These are phyloP conservation scores for Rhyzopertha dominica DNA, from an alignment of 1,140 invertebrate species.

Conservation along the genomic window DNA sequence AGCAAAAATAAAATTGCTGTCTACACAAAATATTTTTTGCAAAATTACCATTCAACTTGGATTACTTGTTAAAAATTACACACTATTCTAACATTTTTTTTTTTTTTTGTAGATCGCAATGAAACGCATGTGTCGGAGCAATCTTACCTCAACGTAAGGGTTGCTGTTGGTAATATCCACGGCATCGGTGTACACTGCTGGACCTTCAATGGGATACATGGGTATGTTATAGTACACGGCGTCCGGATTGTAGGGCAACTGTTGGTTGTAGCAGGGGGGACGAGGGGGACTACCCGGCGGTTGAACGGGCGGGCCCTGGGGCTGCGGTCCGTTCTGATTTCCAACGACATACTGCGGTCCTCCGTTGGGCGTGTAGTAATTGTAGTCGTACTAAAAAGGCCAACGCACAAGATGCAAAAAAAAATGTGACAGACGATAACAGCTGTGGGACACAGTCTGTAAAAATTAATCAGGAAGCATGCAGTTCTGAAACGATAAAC, in stretches of 20 bases:
- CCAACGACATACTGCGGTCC: conserved; percentile 32
- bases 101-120: too few relatives aligned
- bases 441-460: too few relatives aligned
- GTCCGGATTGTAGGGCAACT: conserved; percentile 22
- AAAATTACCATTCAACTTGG: too few relatives aligned
- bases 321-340: conserved; percentile 21
- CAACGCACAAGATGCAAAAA: conserved; percentile 20
- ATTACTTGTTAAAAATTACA: too few relatives aligned
- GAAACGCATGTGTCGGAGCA: not conserved
- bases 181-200: conserved; percentile 29
- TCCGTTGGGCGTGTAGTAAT: conserved; percentile 35
- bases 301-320: conserved; percentile 23
- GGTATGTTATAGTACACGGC: conserved; percentile 36
- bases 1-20: too few relatives aligned
- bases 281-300: conserved; percentile 30
- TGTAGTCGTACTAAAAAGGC: conserved; percentile 40
- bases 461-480: too few relatives aligned
- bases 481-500: too few relatives aligned
- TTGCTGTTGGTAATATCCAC: conserved; percentile 27
- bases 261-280: conserved; percentile 28
- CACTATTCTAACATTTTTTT: too few relatives aligned
- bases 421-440: too few relatives aligned
- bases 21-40: too few relatives aligned
- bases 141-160: conserved; percentile 16
- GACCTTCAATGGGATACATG: conserved; percentile 30